Evolutionary conservation across 2,888 invertebrate species (phyloP), one percentile per base, ranked within the genome.

Genomic region (Thereva nobilitata): DNA sequence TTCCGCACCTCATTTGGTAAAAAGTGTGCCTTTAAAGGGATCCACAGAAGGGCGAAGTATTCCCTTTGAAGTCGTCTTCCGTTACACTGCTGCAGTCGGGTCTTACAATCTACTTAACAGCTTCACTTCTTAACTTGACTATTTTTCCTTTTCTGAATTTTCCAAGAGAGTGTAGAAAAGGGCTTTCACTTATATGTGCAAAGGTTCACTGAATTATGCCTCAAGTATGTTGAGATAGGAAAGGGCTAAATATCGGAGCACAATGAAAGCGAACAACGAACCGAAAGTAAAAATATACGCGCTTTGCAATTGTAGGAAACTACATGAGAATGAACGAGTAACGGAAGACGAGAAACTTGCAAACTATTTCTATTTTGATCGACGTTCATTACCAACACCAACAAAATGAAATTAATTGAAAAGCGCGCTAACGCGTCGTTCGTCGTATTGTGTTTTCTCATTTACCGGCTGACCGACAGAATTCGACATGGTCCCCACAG

Each of bases 81-180:
- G 59, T 59, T 59, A 59, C 59, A 59, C 59, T 38, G 49, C 59
- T 38, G 47, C 59, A 23, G 23, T 23, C 23, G 45, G 59, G 59
- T 37, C 59, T 59, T 59, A 59, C 59, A 59, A 59, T 59, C 59
- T 59, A 59, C 59, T 59, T 59, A 59, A 59, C 59, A 59, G 59
- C 59, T 59, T 59, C 59, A 59, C 59, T 59, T 49, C 59, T 59
- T 59, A 59, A 59, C 59, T 59, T 59, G 38, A 59, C 59, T 59
- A 59, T 59, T 59, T 59, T 59, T 49, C 59, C 59, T 47, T 59
- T 59, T 59, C 47, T 38, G 59, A 47, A 49, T 49, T 45, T 4
- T 59, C 12, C 59, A 59, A 45, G 37, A 47, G 47, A 59, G 59
- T 38, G 59, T 38, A 40, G 38, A 59, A 59, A 40, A 47, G 47